Evolutionary conservation across 2,888 invertebrate genomes (phyloP).

Genomic region (Cantharis lateralis): DNA sequence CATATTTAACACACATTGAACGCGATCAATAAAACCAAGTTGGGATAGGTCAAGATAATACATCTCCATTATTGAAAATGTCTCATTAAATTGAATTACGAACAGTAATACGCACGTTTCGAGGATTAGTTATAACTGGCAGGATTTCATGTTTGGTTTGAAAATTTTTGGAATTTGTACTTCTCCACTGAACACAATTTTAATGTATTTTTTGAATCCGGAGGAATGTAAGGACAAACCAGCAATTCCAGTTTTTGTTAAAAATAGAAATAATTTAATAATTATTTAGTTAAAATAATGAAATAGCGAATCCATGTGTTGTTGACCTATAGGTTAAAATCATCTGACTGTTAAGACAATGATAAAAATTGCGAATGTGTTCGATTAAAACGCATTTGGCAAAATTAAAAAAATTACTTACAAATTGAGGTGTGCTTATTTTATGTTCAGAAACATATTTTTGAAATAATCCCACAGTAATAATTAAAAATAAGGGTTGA

Average conservation of each 20-base stretch:
- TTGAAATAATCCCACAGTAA: not conserved
- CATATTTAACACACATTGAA: not conserved
- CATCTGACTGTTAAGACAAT: not conserved
- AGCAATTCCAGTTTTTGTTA: not conserved
- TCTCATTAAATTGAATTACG: not conserved
- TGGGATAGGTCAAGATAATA: not conserved
- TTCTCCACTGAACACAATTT: not conserved
- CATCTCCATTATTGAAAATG: not conserved
- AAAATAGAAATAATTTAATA: not conserved
- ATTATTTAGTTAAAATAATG: not conserved
- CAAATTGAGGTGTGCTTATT: not conserved
- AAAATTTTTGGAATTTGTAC: not conserved
- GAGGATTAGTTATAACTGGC: not conserved
- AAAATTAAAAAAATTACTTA: not conserved
- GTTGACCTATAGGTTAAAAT: not conserved
- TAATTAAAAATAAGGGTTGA: not conserved
- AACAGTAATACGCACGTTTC: not conserved
- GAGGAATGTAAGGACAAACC: not conserved
- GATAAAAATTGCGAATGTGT: not conserved
- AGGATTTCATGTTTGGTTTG: not conserved
- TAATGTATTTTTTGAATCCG: not conserved
- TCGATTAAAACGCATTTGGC: not conserved
- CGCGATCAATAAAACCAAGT: not conserved
- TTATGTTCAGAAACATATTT: not conserved
- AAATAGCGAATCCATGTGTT: not conserved